Percentiles rank a stretch among this genome's conserved stretches.
These are phyloP conservation scores for Clanis bilineata DNA, from an alignment of 2,888 invertebrate genomes.

Conservation along the genomic window DNA sequence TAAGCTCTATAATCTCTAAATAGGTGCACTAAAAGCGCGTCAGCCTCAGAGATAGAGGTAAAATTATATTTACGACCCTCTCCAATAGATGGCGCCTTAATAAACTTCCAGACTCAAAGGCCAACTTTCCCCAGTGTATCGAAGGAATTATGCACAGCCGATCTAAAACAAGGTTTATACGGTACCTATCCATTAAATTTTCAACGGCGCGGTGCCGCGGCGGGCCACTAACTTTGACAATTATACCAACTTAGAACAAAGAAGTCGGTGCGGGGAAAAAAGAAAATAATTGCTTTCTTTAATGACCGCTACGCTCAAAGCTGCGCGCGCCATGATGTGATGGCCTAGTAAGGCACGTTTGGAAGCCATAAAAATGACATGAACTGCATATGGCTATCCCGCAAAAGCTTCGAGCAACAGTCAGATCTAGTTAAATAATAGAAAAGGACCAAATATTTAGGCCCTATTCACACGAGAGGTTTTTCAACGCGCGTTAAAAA, in stretches of 20 bases:
- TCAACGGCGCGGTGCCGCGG: conserved; percentile 31
- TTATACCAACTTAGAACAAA: conserved; percentile 69
- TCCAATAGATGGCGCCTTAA: background rate
- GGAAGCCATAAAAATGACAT: background rate
- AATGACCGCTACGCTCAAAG: conserved; percentile 57
- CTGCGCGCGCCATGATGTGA: conserved; percentile 21
- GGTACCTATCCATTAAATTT: conserved; percentile 54
- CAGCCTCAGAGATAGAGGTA: too few species aligned
- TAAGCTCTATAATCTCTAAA: too few species aligned
- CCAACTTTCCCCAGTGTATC: background rate
- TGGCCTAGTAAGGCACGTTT: conserved; percentile 4
- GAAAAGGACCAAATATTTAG: too few species aligned
- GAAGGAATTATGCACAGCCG: conserved; percentile 14
- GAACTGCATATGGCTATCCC: background rate
- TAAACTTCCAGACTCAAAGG: background rate
- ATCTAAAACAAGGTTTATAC: conserved; percentile 26
- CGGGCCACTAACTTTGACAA: conserved; percentile 62
- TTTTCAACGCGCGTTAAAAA: too few species aligned
- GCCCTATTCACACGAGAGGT: too few species aligned
- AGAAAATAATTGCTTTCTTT: conserved; percentile 68
- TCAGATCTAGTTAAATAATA: too few species aligned
- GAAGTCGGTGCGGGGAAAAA: conserved; percentile 51
- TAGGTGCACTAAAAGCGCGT: too few species aligned
- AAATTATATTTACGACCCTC: background rate
- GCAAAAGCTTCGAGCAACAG: too few species aligned